Evolutionary conservation across 2,888 invertebrate species (phyloP).

Genomic region (Papilio elwesi): DNA sequence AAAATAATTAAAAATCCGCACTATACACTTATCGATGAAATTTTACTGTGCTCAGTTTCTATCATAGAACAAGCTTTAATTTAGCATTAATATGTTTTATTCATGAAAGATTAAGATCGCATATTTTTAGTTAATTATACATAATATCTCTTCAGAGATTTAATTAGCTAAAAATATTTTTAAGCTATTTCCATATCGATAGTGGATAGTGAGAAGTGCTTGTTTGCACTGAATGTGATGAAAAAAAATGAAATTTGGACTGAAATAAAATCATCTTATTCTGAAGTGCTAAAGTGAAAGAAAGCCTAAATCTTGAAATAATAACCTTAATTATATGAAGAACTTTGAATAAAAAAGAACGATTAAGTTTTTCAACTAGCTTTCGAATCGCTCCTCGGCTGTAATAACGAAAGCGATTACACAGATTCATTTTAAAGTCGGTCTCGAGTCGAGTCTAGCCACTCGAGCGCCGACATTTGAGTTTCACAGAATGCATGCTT

Average conservation of each 20-base stretch:
- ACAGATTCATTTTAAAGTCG: conserved; percentile 15
- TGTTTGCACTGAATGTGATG: too few relatives aligned
- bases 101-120: not conserved
- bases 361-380: conserved; percentile 22
- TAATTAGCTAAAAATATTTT: not conserved
- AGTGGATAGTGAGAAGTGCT: too few relatives aligned
- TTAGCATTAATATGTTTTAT: not conserved
- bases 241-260: not conserved
- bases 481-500: conserved; percentile 17
- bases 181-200: not conserved
- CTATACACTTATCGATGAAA: too few relatives aligned
- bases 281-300: not conserved
- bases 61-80: not conserved
- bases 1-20: not conserved
- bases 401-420: conserved; percentile 24
- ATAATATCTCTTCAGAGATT: not conserved
- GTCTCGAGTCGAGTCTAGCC: not conserved
- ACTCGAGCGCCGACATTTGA: conserved; percentile 7
- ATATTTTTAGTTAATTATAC: not conserved
- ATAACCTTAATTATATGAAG: conserved; percentile 17
- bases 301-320: conserved; percentile 1
- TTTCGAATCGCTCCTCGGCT: conserved; percentile 22
- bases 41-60: not conserved
- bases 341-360: conserved; percentile 10
- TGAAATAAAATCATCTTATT: not conserved